Evolutionary conservation across 2,113 vertebrate genomes (phyloP).

Genomic region (Morone saxatilis): DNA sequence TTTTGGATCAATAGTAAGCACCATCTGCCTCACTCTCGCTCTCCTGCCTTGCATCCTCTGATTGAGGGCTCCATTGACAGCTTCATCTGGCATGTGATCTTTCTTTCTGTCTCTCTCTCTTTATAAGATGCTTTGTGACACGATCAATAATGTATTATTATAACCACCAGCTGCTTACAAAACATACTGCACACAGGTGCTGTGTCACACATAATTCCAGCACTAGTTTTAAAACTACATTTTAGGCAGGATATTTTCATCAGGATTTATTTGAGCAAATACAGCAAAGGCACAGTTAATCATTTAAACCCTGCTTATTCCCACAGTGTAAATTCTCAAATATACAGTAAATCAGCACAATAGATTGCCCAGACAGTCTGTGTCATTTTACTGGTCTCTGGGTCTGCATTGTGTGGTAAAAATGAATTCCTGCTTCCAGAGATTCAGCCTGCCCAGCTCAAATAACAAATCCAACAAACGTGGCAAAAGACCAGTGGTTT

Average conservation of each 20-base stretch:
- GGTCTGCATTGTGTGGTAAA: constrained; percentile 59
- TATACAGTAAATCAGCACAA: constrained; percentile 41
- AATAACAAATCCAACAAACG: constrained; percentile 71
- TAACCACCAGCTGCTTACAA: constrained; percentile 52
- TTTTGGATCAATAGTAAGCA: constrained; percentile 74
- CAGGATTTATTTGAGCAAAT: constrained; percentile 32
- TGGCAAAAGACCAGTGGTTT: constrained; percentile 50
- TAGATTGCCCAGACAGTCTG: constrained; percentile 42
- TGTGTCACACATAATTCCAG: constrained; percentile 15
- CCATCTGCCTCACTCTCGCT: constrained; percentile 63
- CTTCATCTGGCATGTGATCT: constrained; percentile 72
- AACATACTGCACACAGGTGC: constrained; percentile 33
- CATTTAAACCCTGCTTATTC: constrained; percentile 43
- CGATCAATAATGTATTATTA: constrained; percentile 70
- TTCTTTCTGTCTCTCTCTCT: constrained; percentile 31
- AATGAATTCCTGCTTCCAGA: constrained; percentile 65
- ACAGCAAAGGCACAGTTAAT: constrained; percentile 15
- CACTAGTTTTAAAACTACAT: constrained; percentile 12
- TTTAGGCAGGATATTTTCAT: neutral
- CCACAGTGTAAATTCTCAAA: constrained; percentile 28
- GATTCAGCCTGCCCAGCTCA: constrained; percentile 60
- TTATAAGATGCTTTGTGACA: constrained; percentile 57
- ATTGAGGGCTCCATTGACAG: constrained; percentile 76
- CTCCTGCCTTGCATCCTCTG: constrained; percentile 58
- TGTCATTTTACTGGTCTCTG: constrained; percentile 52